phyloP scores from a whole-genome alignment of 2,797 vertebrate species.

The Anolis apletophallus region DNA sequence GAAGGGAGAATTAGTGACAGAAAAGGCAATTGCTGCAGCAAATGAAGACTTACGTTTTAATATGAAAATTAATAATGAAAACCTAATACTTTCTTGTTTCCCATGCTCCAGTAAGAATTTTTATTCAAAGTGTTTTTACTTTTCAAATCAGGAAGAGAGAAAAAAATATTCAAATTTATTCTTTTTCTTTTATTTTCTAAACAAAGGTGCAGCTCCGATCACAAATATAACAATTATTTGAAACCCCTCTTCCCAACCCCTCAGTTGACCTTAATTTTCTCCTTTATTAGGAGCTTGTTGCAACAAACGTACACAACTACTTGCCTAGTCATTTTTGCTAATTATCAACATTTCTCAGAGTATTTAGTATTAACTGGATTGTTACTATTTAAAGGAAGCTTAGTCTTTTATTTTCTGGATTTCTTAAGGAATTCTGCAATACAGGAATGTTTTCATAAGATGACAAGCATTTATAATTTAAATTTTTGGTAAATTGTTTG shows the following conservation, averaged over 20 bases:
- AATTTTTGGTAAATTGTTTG: not conserved
- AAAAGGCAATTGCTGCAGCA: not conserved
- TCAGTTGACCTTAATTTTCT: no score
- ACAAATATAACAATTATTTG: not conserved
- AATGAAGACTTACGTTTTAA: not conserved
- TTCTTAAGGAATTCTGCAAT: not conserved
- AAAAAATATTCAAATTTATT: no score
- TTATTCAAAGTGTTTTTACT: not conserved
- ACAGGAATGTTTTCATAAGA: not conserved
- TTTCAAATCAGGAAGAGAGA: no score
- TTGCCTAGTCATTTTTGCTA: not conserved
- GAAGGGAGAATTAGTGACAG: not conserved
- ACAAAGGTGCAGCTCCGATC: not conserved
- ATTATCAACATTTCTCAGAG: not conserved
- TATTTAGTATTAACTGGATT: not conserved
- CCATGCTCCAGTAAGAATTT: not conserved
- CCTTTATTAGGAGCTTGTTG: not conserved
- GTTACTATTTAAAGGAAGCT: not conserved
- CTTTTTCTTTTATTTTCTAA: not conserved
- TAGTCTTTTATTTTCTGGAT: not conserved
- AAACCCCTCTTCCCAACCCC: no score
- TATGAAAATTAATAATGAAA: not conserved
- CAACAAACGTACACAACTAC: not conserved
- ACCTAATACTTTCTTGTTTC: not conserved
- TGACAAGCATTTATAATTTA: conserved; percentile 1